phyloP scores from a whole-genome alignment of 2,113 vertebrate species.

The Ardeotis arabs region DNA sequence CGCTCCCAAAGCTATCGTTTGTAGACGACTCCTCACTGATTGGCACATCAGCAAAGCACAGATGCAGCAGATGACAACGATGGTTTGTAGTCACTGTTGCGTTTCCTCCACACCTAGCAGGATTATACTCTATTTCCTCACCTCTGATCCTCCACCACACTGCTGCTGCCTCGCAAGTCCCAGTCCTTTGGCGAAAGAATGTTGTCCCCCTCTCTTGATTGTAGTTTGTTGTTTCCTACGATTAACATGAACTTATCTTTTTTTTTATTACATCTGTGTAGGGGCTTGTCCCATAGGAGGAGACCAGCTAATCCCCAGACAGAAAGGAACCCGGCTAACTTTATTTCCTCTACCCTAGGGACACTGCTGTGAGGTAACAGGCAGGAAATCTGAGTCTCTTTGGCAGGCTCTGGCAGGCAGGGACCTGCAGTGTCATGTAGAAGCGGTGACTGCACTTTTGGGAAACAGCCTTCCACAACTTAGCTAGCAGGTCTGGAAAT shows the following conservation, averaged over 20 bases:
- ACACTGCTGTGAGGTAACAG: neutral
- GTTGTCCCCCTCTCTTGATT: neutral
- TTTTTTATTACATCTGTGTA: neutral
- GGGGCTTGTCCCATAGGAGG: neutral
- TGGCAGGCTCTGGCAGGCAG: constrained; percentile 19
- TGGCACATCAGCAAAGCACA: neutral
- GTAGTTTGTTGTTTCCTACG: neutral
- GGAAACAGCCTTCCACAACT: neutral
- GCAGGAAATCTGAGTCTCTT: neutral
- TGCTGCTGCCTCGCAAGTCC: neutral
- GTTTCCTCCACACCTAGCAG: neutral
- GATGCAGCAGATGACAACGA: neutral
- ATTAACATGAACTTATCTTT: neutral
- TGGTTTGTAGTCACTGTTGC: accelerated
- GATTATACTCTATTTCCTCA: neutral
- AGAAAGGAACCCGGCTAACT: neutral
- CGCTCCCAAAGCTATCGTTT: accelerated
- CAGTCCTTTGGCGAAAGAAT: neutral
- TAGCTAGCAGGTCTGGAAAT: neutral
- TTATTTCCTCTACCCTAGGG: neutral
- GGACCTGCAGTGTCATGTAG: neutral
- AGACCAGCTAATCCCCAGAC: neutral
- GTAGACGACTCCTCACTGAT: accelerated
- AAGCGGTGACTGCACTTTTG: neutral
- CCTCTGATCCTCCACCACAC: neutral